Base-by-base conservation (phyloP, 2,113 vertebrate species). In the Colius striatus region DNA sequence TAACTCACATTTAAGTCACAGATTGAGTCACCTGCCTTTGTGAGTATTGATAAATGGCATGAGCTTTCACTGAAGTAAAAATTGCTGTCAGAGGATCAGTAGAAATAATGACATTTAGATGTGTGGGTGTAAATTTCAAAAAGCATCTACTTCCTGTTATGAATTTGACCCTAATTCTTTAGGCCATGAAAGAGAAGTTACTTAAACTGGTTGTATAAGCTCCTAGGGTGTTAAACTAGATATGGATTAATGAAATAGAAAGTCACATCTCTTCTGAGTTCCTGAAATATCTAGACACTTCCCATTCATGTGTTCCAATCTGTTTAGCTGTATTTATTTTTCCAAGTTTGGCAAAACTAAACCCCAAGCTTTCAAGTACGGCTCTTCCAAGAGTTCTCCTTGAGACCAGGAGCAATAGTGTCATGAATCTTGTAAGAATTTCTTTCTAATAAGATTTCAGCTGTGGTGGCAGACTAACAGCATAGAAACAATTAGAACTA, bases 381-480 rank as follows among this genome's bases (percentile, higher is more conserved):
- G 8, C 5, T 84, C 32, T 81, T 84, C 21, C 11, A n/a, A 62
- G 34, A 76, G 7, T 72, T 78, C 7, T 61, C 15, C 3, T 74
- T 8, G 9, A 34, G 30, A 72, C 16, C 9, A 47, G 72, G 29
- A 74, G 29, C 10, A 18, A 7, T 27, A 76, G 19, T 66, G 43
- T 67, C 30, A 62, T 22, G 29, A 83, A 5, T 38, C 51, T 82
- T 79, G 32, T 23, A 54, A 85, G 41, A 68, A 87, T 79, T 67
- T 72, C 4, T 83, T 70, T 86, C 67, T 73, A 70, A 76, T 29
- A 50, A 90, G 51, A 43, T 93, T 92, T 90, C 51, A 74, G 26
- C 32, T 32, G 26, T 55, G 9, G n/a, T 54, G 63, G 16, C 10
- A 76, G 36, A 30, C 32, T 50, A 70, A 80, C 0, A 0, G 7